Evolutionary conservation across 1,140 invertebrate species (phyloP), one percentile per base, ranked within the genome.

Genomic region (Sinella curviseta): DNA sequence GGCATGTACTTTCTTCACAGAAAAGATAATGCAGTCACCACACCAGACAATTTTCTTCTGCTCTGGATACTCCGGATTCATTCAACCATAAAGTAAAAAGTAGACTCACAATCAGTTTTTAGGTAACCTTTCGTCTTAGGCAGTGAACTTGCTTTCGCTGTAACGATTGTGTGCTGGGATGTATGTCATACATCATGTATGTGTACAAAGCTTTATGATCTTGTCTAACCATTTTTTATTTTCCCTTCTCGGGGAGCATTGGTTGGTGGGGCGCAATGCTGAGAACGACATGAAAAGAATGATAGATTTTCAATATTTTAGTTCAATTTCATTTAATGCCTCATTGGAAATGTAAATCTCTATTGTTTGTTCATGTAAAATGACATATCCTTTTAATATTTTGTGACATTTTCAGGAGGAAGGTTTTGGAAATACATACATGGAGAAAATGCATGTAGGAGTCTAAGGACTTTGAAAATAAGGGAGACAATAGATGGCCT

Each of bases 401-500:
- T n/a, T n/a, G n/a, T n/a, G n/a, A n/a, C n/a, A n/a, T 48, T 48
- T 48, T 48, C 85, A 96, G 94, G 86, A 91, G 91, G 70, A 92
- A 92, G 83, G 94, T 97, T 0, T 87, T 97, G 80, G 94, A 97
- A 85, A 91, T 94, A 80, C 91, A 97, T 84, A 91, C 91, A n/a
- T n/a, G n/a, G n/a, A n/a, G n/a, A n/a, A n/a, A n/a, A n/a, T n/a
- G n/a, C n/a, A n/a, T n/a, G 80, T 91, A 97, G 84, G 91, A 91
- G 85, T 93, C 94, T 0, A 89, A 92, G 65, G 95, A 96, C 0
- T 87, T 98, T 81, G 92, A 96, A 82, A 89, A 93, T 81, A 91
- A 98, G 87, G 97, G 97, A 0, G 91, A 93, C 0, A 93, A 98
- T 73, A 96, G 97, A 87, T 94, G 93, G 84, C 93, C 94, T 1